Evolutionary conservation across 2,113 vertebrate genomes (phyloP).

Genomic region (Tachycineta bicolor): DNA sequence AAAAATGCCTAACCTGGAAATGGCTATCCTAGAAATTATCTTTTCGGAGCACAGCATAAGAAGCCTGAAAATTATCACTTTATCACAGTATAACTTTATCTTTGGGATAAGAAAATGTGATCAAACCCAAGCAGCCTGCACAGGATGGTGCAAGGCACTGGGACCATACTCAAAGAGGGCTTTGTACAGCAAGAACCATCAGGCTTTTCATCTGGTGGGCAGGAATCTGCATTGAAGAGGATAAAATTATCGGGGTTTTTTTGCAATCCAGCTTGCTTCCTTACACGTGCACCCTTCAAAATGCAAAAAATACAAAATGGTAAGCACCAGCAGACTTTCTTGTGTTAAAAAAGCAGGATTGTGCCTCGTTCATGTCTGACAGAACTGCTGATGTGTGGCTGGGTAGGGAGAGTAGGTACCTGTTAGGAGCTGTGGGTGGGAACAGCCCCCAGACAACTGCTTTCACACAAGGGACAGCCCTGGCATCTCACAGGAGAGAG

Average conservation of each 20-base stretch:
- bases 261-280: neutral
- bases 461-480: neutral
- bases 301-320: neutral
- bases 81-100: neutral
- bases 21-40: neutral
- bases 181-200: neutral
- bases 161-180: neutral
- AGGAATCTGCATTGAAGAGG: neutral
- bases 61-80: neutral
- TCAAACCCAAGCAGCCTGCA: neutral
- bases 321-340: neutral
- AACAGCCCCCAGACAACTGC: neutral
- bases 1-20: neutral
- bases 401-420: neutral
- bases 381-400: neutral
- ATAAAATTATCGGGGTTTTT: neutral
- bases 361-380: accelerated
- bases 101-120: neutral
- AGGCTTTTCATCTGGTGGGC: neutral
- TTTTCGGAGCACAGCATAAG: neutral
- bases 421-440: neutral
- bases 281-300: neutral
- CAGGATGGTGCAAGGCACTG: neutral
- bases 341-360: neutral
- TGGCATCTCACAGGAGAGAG: neutral